Conservation (phyloP, 2,113 vertebrate genomes). For the Hydrochoerus hydrochaeris region DNA sequence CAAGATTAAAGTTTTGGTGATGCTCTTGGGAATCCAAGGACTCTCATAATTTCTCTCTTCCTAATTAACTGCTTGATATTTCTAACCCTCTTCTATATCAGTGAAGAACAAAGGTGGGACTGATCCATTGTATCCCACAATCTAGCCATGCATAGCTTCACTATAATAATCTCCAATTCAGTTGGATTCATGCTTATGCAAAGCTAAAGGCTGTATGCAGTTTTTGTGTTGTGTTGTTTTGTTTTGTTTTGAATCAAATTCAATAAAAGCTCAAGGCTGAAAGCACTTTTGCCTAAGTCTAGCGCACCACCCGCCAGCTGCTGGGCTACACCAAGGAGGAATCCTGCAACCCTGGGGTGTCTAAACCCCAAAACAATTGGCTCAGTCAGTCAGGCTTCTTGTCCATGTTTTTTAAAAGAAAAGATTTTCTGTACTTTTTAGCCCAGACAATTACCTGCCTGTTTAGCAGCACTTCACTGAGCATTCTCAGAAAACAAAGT, state of each 20-base stretch:
- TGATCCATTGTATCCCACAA: constrained; percentile 28
- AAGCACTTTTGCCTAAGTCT: constrained; percentile 57
- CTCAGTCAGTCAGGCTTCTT: not conserved
- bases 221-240: not conserved
- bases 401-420: constrained; percentile 30
- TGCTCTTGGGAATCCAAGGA: constrained; percentile 16
- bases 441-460: constrained; percentile 58
- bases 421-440: not conserved
- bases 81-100: constrained; percentile 38
- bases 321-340: constrained; percentile 53
- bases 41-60: constrained; percentile 54
- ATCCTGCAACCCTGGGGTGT: not conserved
- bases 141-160: constrained; percentile 52
- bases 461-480: constrained; percentile 58
- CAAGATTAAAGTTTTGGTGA: constrained; percentile 71
- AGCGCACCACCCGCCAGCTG: constrained; percentile 83
- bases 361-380: not conserved
- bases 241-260: not conserved
- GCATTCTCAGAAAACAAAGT: not conserved
- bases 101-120: constrained; percentile 36
- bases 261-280: not conserved
- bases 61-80: constrained; percentile 69
- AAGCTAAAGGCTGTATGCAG: not conserved
- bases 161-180: constrained; percentile 62
- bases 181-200: not conserved